Evolutionary conservation across 2,113 vertebrate genomes (phyloP).

Genomic region (Reinhardtius hippoglossoides): DNA sequence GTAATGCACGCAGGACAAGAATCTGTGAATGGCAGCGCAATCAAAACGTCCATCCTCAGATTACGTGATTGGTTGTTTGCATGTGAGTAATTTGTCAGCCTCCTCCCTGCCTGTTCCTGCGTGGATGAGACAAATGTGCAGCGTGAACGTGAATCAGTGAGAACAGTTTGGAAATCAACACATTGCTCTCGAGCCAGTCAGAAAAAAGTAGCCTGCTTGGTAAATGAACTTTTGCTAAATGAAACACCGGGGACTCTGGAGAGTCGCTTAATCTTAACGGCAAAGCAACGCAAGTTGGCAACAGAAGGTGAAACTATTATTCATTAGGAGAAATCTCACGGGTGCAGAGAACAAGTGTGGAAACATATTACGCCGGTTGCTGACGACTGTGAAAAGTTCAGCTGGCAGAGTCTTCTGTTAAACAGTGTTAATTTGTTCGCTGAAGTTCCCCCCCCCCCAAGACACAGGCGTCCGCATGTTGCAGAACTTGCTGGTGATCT

Average conservation of each 20-base stretch:
- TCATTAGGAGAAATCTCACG: conserved; percentile 34
- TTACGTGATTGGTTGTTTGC: conserved; percentile 45
- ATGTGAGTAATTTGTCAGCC: conserved; percentile 43
- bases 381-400: conserved; percentile 16
- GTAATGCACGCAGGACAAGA: conserved; percentile 10
- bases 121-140: conserved; percentile 31
- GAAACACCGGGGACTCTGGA: conserved; percentile 37
- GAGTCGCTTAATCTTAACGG: conserved; percentile 54
- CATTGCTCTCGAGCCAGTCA: conserved; percentile 27
- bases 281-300: conserved; percentile 29
- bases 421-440: neutral
- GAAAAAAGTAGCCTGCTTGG: conserved; percentile 22
- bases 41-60: conserved; percentile 7
- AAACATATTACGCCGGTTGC: conserved; percentile 15
- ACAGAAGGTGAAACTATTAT: conserved; percentile 37
- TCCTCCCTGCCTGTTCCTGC: conserved; percentile 7
- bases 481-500: neutral
- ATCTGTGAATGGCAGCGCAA: neutral
- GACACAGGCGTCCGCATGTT: neutral
- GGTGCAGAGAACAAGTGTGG: conserved; percentile 34
- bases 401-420: conserved; percentile 27
- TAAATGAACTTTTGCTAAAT: conserved; percentile 58
- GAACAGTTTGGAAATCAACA: conserved; percentile 24
- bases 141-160: conserved; percentile 13
- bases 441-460: no score